Percentiles rank a stretch among this genome's conserved stretches.
Conservation (phyloP, 2,888 invertebrate species). For the Trichopoda pennipes region DNA sequence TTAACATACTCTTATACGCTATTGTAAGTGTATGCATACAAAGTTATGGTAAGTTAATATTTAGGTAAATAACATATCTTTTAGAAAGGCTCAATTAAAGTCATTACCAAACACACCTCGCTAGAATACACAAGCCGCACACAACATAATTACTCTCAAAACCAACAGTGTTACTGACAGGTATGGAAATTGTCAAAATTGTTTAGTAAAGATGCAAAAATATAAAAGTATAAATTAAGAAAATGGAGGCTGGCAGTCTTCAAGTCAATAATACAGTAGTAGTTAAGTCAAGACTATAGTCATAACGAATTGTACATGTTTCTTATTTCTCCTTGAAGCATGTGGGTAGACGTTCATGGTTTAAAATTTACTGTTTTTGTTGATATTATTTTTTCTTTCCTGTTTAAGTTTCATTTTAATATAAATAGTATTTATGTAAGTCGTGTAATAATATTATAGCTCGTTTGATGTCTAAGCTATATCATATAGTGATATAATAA, state of each 20-base stretch:
- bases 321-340: slow-evolving; percentile 2
- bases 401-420: slow-evolving; percentile 10
- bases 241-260: slow-evolving; percentile 55
- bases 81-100: neutral
- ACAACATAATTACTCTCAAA: slow-evolving; percentile 64
- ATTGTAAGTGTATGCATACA: no score
- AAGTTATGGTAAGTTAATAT: no score
- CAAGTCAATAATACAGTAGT: slow-evolving; percentile 25
- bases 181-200: slow-evolving; percentile 67
- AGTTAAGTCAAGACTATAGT: slow-evolving; percentile 31
- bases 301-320: slow-evolving; percentile 45
- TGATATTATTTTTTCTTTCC: neutral
- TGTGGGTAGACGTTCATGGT: slow-evolving; percentile 34
- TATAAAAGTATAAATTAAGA: neutral
- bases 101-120: neutral
- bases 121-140: slow-evolving; percentile 7
- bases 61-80: neutral
- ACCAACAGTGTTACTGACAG: slow-evolving; percentile 66
- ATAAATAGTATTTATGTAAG: slow-evolving; percentile 13
- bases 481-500: no score
- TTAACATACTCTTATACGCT: no score
- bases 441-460: slow-evolving; percentile 63
- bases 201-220: slow-evolving; percentile 52
- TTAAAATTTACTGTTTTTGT: slow-evolving; percentile 41
- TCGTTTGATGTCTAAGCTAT: slow-evolving; percentile 50